A percentile compares a stretch with the other conserved stretches of the same genome.
Conservation (phyloP, 2,888 invertebrate genomes). For the Holacanthella duospinosa region DNA sequence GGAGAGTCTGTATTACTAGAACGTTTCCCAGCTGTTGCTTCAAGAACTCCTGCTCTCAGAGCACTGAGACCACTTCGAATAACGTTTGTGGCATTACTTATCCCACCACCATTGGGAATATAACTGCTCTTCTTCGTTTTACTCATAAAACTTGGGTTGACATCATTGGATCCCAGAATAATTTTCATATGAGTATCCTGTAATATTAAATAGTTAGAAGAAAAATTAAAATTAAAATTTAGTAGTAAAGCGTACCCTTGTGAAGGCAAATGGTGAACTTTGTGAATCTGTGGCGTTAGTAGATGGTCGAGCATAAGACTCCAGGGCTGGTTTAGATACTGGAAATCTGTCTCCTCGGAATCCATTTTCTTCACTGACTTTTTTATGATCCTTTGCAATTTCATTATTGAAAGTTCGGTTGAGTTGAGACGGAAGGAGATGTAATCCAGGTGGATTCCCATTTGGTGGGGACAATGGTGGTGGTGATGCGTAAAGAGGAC, state of each 20-base stretch:
- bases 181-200: slow-evolving; percentile 87
- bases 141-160: slow-evolving; percentile 22
- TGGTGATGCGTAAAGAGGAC: slow-evolving; percentile 70
- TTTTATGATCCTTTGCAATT: not conserved
- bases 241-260: slow-evolving; percentile 25
- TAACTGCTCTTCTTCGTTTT: slow-evolving; percentile 34
- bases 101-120: slow-evolving; percentile 33
- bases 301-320: slow-evolving; percentile 18
- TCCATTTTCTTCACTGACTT: not conserved
- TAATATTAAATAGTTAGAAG: slow-evolving; percentile 51
- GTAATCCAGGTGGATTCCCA: slow-evolving; percentile 28
- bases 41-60: slow-evolving; percentile 32
- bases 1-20: slow-evolving; percentile 31
- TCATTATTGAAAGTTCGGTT: not conserved
- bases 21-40: slow-evolving; percentile 29
- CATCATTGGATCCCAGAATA: slow-evolving; percentile 54
- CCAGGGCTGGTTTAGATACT: not conserved
- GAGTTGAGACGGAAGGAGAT: not conserved
- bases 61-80: slow-evolving; percentile 37
- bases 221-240: not conserved
- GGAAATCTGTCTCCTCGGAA: not conserved
- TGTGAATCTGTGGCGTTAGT: not conserved
- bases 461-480: slow-evolving; percentile 55
- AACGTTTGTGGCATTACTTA: slow-evolving; percentile 35
- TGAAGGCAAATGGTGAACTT: slow-evolving; percentile 36